Percentiles rank a stretch among this genome's conserved stretches.
Conservation (phyloP, 2,113 vertebrate genomes). For the Leiothrix lutea region DNA sequence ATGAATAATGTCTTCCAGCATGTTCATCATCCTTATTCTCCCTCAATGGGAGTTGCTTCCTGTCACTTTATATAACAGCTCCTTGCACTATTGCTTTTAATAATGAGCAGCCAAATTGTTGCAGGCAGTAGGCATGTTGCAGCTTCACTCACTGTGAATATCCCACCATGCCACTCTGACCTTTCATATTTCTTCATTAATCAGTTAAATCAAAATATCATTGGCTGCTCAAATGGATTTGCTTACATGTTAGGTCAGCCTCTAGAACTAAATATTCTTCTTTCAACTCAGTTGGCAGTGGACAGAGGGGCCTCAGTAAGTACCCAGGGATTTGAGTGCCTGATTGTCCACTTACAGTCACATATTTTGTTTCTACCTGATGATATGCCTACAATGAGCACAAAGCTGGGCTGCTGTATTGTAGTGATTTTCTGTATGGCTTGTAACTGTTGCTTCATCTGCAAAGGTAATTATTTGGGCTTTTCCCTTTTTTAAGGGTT, state of each 20-base stretch:
- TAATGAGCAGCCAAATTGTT: not conserved
- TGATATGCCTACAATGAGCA: not conserved
- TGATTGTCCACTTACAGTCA: not conserved
- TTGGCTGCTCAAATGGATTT: not conserved
- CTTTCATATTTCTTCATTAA: not conserved
- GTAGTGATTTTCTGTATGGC: not conserved
- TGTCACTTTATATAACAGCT: not conserved
- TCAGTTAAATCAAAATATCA: not conserved
- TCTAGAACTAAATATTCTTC: not conserved
- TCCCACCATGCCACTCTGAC: not conserved
- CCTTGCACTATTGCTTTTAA: not conserved
- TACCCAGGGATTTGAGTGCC: not conserved
- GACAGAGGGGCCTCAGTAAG: not conserved
- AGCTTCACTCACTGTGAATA: not conserved
- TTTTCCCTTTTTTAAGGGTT: not conserved
- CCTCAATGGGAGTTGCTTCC: not conserved
- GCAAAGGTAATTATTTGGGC: not conserved
- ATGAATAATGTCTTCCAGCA: not conserved
- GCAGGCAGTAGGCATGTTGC: not conserved
- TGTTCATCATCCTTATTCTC: not conserved
- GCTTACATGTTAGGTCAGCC: not conserved
- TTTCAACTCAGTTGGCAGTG: not conserved
- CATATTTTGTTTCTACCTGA: not conserved
- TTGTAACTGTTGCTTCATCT: not conserved
- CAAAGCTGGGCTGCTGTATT: not conserved